These are phyloP conservation scores for Naso thynnoides DNA, from an alignment of 2,797 vertebrate genomes.

Conservation along the genomic window DNA sequence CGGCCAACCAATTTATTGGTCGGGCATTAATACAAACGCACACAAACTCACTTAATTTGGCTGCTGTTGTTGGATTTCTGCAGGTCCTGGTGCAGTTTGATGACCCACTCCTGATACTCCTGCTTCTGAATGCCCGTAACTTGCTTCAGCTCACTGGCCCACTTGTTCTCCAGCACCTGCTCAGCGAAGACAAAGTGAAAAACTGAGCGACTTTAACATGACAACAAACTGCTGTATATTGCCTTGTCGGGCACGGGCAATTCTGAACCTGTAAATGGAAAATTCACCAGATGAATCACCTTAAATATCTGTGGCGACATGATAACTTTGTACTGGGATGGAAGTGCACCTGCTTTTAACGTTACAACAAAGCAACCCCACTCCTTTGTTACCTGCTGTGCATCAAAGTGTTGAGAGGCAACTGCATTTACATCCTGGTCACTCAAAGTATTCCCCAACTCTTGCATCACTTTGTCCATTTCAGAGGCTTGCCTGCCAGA, in stretches of 20 bases:
- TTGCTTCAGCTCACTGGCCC: constrained; percentile 95
- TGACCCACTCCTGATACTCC: constrained; percentile 98
- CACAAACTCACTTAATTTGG: constrained; percentile 85
- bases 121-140: constrained; percentile 96
- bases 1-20: too few relatives aligned
- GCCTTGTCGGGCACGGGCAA: background rate
- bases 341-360: background rate
- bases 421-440: constrained; percentile 97
- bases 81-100: constrained; percentile 96
- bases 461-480: constrained; percentile 98
- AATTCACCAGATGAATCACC: background rate
- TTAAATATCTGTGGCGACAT: background rate
- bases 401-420: constrained; percentile 96
- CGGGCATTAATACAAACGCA: background rate
- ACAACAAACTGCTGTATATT: background rate
- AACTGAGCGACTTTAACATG: background rate
- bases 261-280: background rate
- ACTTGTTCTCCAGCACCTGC: constrained; percentile 95
- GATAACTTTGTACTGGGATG: background rate
- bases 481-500: constrained; percentile 89
- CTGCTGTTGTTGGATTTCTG: constrained; percentile 94
- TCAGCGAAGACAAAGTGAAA: background rate
- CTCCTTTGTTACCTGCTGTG: constrained; percentile 89
- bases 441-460: constrained; percentile 93
- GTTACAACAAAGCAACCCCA: background rate